Percentiles rank a stretch among this genome's conserved stretches.
Conservation (phyloP, 2,797 vertebrate species). For the Trichosurus vulpecula region DNA sequence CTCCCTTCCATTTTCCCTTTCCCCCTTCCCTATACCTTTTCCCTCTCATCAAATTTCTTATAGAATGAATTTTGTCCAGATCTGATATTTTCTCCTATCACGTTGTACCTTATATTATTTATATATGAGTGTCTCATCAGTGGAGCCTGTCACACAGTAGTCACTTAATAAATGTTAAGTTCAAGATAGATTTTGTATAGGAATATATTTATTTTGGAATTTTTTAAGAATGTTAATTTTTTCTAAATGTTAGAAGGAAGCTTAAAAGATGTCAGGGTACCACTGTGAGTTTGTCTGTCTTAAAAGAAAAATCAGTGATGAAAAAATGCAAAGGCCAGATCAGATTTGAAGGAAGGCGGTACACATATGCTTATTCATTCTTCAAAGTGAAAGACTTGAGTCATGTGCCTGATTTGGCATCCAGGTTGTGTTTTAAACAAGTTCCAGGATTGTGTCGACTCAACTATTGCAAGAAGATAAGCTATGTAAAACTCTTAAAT, state of each 20-base stretch:
- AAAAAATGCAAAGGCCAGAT: slow-evolving; percentile 34
- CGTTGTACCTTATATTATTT: neutral
- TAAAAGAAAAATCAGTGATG: slow-evolving; percentile 58
- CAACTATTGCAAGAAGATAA: slow-evolving; percentile 54
- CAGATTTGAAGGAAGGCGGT: slow-evolving; percentile 34
- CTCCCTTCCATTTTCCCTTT: neutral
- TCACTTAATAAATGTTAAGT: neutral
- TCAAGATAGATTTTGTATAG: slow-evolving; percentile 24
- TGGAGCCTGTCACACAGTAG: neutral
- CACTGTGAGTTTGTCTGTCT: slow-evolving; percentile 31
- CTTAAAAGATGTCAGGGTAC: neutral
- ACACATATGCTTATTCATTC: slow-evolving; percentile 2
- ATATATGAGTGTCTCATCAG: neutral
- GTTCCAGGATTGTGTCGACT: slow-evolving; percentile 50
- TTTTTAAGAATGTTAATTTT: slow-evolving; percentile 2
- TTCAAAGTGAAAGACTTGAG: slow-evolving; percentile 11
- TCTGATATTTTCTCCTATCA: slow-evolving; percentile 2
- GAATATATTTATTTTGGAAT: slow-evolving; percentile 42
- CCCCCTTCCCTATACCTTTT: too few species aligned
- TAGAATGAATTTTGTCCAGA: neutral
- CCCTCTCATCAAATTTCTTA: neutral
- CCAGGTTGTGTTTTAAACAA: slow-evolving; percentile 54
- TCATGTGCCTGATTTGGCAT: slow-evolving; percentile 36
- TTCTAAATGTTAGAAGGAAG: slow-evolving; percentile 35
- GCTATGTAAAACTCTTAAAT: slow-evolving; percentile 57